phyloP scores from a whole-genome alignment of 2,797 vertebrate genomes.

The Acrossocheilus fasciatus region DNA sequence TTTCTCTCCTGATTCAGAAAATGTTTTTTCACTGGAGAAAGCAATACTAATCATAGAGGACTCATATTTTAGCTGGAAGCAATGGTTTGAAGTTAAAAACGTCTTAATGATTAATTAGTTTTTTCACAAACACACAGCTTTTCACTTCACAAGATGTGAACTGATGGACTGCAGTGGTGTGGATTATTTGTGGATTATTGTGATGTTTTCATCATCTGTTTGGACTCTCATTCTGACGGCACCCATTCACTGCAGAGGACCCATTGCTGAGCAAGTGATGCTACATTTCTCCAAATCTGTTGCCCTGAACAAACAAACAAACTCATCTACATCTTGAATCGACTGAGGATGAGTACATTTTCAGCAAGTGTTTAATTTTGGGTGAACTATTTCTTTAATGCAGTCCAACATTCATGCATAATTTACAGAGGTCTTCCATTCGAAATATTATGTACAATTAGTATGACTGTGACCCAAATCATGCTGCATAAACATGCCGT shows the following conservation, averaged over 20 bases:
- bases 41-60: too few relatives aligned
- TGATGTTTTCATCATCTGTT: background rate
- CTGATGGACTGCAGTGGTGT: background rate
- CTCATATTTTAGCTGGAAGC: too few relatives aligned
- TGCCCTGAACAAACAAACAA: background rate
- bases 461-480: background rate
- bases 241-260: background rate
- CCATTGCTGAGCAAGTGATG: background rate
- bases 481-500: background rate
- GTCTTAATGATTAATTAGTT: too few relatives aligned
- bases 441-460: background rate
- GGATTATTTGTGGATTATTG: background rate
- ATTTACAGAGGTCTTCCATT: conserved; percentile 19
- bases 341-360: background rate
- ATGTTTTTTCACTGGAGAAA: too few relatives aligned
- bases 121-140: too few relatives aligned
- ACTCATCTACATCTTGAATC: background rate
- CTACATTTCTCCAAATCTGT: background rate
- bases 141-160: too few relatives aligned
- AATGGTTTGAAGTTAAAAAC: too few relatives aligned
- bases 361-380: background rate
- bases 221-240: background rate
- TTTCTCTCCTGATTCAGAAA: too few relatives aligned
- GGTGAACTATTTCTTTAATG: background rate
- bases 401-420: background rate